These are phyloP conservation scores for Hesperia comma DNA, from an alignment of 2,888 invertebrate genomes.

Conservation along the genomic window DNA sequence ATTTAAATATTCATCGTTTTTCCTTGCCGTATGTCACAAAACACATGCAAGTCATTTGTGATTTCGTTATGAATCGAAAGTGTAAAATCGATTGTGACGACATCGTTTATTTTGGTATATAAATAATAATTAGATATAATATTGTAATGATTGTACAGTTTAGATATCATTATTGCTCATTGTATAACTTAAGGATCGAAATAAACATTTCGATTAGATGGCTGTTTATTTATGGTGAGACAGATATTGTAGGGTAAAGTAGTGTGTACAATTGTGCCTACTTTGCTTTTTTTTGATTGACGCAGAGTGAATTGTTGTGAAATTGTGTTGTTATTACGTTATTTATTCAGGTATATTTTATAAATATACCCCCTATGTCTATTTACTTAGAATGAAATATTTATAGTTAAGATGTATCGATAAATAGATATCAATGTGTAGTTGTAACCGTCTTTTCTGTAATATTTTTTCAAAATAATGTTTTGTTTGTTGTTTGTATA, in stretches of 20 bases:
- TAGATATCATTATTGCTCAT: conserved; percentile 1
- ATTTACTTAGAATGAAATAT: not conserved
- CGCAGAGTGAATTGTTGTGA: no score
- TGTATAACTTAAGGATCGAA: not conserved
- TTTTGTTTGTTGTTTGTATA: not conserved
- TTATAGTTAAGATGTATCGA: not conserved
- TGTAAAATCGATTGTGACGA: no score
- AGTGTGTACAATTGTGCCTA: not conserved
- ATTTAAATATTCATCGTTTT: no score
- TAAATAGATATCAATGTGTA: no score
- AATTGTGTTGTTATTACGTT: no score
- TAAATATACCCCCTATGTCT: conserved; percentile 20
- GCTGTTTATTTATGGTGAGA: not conserved
- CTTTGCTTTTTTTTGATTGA: no score
- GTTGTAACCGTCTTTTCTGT: no score
- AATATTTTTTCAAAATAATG: no score
- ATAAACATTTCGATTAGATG: not conserved
- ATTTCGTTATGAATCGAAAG: no score
- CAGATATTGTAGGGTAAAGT: not conserved
- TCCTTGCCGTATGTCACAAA: no score
- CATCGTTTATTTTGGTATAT: not conserved
- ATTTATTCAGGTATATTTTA: conserved; percentile 14
- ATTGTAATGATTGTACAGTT: not conserved
- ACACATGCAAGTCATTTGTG: no score
- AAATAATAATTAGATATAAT: not conserved